Base-by-base conservation (phyloP, 2,888 invertebrate genomes). In the Dasysyrphus tricinctus region DNA sequence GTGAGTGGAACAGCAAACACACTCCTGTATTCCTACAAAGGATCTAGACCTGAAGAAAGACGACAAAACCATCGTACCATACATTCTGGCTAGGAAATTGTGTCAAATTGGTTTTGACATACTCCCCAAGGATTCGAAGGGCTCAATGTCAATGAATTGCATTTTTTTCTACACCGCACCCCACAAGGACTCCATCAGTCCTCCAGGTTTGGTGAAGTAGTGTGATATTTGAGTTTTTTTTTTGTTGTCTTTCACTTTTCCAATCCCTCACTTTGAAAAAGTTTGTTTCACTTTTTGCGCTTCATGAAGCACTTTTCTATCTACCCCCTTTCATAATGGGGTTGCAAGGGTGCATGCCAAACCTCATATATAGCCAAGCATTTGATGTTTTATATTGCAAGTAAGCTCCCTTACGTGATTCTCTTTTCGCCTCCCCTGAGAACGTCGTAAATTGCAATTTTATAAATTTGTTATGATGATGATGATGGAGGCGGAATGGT, bases 51-150 rank as follows among this genome's bases (percentile, higher is more conserved):
- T 74, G 51, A 19, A 39, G 39, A 57, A 61, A 56, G 67, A 61
- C 76, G 49, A 56, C 73, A 73, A 80, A 78, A 61, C 73, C 74
- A 80, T 80, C 69, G 73, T 70, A 74, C 77, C 77, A 61, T 67
- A 75, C 72, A 75, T 61, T 79, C 57, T 81, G 65, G 74, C 65
- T 74, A 73, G 79, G 74, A 86, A 82, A 86, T 85, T 81, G 82
- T 86, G 81, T 86, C 86, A 86, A 86, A 86, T 86, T 86, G 86
- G 82, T 81, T 86, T 78, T 86, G 81, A 86, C 86, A 82, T 79
- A 86, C 86, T 86, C 86, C 86, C 86, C 65, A 65, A 86, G 81
- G 81, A 78, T 70, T 79, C 59, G 47, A 86, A 72, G 70, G 81
- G 75, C 86, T 81, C 86, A 81, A 86, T 82, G 81, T 81, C 86